Evolutionary conservation across 1,140 invertebrate species (phyloP).

Genomic region (Drosophila arizonae): DNA sequence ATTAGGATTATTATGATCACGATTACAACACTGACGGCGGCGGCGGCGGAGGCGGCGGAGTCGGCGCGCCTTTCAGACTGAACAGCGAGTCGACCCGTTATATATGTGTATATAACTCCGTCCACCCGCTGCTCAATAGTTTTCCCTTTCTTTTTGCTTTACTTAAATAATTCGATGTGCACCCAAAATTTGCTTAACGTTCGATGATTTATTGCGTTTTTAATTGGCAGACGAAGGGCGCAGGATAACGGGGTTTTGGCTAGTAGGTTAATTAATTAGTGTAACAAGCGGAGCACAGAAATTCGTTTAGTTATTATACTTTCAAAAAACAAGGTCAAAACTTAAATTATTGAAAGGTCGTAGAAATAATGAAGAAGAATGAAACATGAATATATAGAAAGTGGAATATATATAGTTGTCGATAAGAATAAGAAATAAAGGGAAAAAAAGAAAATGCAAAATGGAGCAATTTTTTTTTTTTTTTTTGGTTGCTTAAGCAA

Average conservation of each 20-base stretch:
- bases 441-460: too few relatives aligned
- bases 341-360: background rate
- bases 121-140: conserved; percentile 39
- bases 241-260: background rate
- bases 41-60: conserved; percentile 3
- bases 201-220: conserved; percentile 71
- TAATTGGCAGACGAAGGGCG: conserved; percentile 40
- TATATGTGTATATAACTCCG: background rate
- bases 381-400: background rate
- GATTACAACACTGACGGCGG: conserved; percentile 43
- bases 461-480: too few relatives aligned
- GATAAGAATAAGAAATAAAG: too few relatives aligned
- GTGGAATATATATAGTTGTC: too few relatives aligned
- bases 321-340: conserved; percentile 1
- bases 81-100: conserved; percentile 18
- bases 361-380: background rate
- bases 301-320: background rate
- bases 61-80: conserved; percentile 17
- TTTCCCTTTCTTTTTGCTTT: conserved; percentile 30
- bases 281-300: background rate
- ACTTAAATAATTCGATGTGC: conserved; percentile 44
- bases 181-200: conserved; percentile 39
- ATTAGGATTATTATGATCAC: conserved; percentile 75
- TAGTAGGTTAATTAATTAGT: conserved; percentile 49
- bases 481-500: too few relatives aligned